phyloP scores from a whole-genome alignment of 2,888 invertebrate genomes.

The Perizoma flavofasciatum region DNA sequence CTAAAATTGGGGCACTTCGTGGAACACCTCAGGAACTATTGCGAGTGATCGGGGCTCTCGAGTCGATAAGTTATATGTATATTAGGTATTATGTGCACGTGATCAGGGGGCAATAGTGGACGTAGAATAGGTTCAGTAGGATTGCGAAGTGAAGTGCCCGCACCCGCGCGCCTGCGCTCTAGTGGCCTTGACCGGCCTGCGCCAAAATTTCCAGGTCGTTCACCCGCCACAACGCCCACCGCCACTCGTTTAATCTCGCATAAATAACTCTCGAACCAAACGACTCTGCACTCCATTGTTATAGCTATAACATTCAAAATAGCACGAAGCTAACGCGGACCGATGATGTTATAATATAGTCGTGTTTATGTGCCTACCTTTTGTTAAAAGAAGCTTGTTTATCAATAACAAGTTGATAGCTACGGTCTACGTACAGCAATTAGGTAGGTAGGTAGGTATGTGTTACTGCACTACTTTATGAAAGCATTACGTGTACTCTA shows the following conservation, averaged over 20 bases:
- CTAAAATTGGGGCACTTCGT: no score
- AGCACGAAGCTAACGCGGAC: conserved; percentile 25
- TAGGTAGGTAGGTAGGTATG: conserved; percentile 44
- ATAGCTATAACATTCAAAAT: conserved; percentile 43
- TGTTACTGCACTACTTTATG: conserved; percentile 37
- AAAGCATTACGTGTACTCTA: conserved; percentile 6
- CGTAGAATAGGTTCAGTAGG: conserved; percentile 39
- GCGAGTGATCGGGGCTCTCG: no score
- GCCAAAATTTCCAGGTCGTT: conserved; percentile 83
- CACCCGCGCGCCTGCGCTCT: conserved; percentile 70
- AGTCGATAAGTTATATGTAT: no score
- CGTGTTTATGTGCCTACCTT: conserved; percentile 71
- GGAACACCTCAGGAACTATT: no score
- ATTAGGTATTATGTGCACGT: background rate
- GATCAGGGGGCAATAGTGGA: conserved; percentile 21
- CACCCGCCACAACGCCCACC: conserved; percentile 76
- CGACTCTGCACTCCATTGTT: conserved; percentile 50
- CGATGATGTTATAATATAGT: conserved; percentile 69
- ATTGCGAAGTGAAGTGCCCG: conserved; percentile 39
- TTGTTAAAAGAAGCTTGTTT: conserved; percentile 78
- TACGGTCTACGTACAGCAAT: conserved; percentile 47
- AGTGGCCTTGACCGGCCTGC: conserved; percentile 83
- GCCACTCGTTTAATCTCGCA: conserved; percentile 76
- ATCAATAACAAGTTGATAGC: conserved; percentile 65
- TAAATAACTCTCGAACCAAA: conserved; percentile 58